Evolutionary conservation across 2,113 vertebrate species (phyloP), one percentile per base, ranked within the genome.

Genomic region (Dascyllus trimaculatus): DNA sequence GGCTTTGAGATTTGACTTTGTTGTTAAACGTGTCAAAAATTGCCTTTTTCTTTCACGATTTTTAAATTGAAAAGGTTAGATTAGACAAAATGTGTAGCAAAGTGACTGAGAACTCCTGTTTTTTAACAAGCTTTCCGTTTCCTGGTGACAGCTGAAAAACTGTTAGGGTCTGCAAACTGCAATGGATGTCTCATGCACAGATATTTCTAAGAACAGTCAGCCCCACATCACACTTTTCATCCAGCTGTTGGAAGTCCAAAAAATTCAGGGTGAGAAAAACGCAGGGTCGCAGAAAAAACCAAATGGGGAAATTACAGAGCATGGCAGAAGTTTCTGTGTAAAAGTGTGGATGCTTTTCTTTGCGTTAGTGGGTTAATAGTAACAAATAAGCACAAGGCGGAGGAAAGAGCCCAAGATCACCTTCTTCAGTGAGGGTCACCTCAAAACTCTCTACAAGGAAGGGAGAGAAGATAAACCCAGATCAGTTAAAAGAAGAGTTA

Each of bases 391-490:
- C 95, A 97, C 84, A 94, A 94, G 92, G 95, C 95, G 96, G 91
- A 89, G 96, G 94, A 97, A 99, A 97, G 95, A 98, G 95, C 95
- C 96, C 96, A 95, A 96, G 93, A 97, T 99, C 98, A 99, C 98
- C 98, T 99, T 99, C 96, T 96, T 97, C 96, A 95, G 97, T 99
- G 96, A 99, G 96, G 96, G 96, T 99, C 97, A 99, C 97, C 97
- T 99, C 97, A 99, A 98, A 99, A 98, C 97, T 99, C 95, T 99
- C 98, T 99, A 96, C 86, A 94, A 85, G 90, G 88, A 93, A 97
- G 96, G 96, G 95, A 99, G 96, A 99, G 95, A 97, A 99, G 95
- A 98, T 95, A 99, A 96, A 96, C 94, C 96, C 93, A 92, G 94
- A 95, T 98, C 96, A 99, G 97, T 97, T 93, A 95, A 76, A 82